Conservation (phyloP, 2,888 invertebrate species). For the Homarus gammarus region DNA sequence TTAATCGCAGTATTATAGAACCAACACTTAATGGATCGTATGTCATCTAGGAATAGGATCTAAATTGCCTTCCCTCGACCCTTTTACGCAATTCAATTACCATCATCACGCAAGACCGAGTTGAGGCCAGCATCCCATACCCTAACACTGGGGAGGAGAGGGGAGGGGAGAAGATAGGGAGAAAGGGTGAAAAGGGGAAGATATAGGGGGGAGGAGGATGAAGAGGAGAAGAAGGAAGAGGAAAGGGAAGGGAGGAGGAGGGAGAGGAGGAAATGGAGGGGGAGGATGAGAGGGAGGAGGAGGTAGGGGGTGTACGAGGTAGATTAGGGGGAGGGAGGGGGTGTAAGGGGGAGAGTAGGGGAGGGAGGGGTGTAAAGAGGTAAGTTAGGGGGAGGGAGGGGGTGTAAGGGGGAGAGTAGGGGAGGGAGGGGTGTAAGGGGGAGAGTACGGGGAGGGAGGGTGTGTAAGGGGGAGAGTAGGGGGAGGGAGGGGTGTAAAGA, state of each 20-base stretch:
- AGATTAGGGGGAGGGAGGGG: neutral
- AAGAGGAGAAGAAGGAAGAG: neutral
- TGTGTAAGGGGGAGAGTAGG: too few species aligned
- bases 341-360: neutral
- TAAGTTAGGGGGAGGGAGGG: neutral
- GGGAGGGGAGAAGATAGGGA: neutral
- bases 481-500: too few species aligned
- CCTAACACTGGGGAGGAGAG: neutral
- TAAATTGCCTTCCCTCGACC: neutral
- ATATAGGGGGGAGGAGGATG: neutral
- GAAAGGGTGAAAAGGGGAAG: neutral
- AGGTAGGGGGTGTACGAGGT: neutral
- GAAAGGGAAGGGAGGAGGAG: neutral
- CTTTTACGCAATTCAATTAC: conserved; percentile 55
- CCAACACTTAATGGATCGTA: neutral
- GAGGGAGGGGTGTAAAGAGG: neutral
- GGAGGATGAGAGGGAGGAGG: neutral
- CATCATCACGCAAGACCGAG: conserved; percentile 37
- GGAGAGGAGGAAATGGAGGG: neutral
- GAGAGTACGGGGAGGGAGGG: too few species aligned
- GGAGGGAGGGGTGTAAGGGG: neutral
- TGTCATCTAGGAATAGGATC: neutral
- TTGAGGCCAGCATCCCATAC: neutral
- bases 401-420: neutral
- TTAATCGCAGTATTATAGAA: too few species aligned